Base-by-base conservation (phyloP, 1,140 invertebrate species). In the Anoplolepis gracilipes region DNA sequence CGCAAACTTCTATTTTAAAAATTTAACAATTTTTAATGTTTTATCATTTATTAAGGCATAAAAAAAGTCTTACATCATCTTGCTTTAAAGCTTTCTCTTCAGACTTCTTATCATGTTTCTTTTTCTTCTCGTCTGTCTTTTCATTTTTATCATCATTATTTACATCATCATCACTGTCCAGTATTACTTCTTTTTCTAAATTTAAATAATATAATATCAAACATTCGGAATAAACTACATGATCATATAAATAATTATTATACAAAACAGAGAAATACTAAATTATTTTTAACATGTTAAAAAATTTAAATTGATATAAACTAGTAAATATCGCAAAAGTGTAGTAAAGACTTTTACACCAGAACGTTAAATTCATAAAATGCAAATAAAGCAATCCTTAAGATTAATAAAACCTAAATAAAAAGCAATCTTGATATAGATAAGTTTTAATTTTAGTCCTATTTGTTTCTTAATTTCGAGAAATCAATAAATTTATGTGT, bases 111-210 rank as follows among this genome's bases (percentile, higher is more conserved):
- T 25, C 33, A 49, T 72, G 1, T 69, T 87, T 72, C 33, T 67
- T 87, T 49, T 73, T 85, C 30, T 77, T 86, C 0, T 59, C 75
- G 10, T 84, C 19, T 19, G 55, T 65, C 55, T 90, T 82, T n/a
- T 55, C 39, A 16, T 65, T 25, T 3, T 82, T 69, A 39, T 65
- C 72, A 7, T 76, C 42, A n/a, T 28, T 30, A 10, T n/a, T 39
- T 5, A 57, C 57, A 28, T 28, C 75, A n/a, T 64, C 33, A 49
- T 49, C 28, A 13, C 22, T 46, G 7, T 73, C 30, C 3, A 55
- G 11, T n/a, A 1, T 0, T 8, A 13, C n/a, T 30, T 85, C 84
- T n/a, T 53, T 64, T 49, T 75, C 75, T 42, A 49, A n/a, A 22
- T 64, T 19, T 64, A 62, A 76, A 62, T 28, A 64, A 82, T 0